These are phyloP conservation scores for Prunella fulvescens DNA, from an alignment of 2,113 vertebrate species.

Conservation along the genomic window DNA sequence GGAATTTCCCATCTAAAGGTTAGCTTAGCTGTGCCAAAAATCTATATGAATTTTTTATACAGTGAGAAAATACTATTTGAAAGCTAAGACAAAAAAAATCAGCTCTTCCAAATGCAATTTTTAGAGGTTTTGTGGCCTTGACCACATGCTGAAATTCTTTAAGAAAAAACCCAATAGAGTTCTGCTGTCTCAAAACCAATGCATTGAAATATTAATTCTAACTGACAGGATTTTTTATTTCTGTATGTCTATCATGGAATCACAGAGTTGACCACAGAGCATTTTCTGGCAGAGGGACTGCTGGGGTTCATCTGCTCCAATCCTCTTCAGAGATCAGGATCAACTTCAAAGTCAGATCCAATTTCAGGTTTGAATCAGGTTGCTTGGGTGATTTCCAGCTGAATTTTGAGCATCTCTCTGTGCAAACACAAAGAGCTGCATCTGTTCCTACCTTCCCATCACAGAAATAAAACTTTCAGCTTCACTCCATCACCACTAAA, in stretches of 20 bases:
- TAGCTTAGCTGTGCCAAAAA: background rate
- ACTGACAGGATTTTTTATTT: background rate
- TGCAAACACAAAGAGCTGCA: background rate
- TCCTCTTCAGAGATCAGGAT: background rate
- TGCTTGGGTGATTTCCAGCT: background rate
- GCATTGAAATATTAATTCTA: background rate
- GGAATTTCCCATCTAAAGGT: background rate
- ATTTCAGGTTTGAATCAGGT: background rate
- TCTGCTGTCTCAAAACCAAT: background rate
- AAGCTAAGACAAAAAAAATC: background rate
- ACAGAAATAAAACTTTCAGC: background rate
- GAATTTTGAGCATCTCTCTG: background rate
- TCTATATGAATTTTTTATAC: background rate
- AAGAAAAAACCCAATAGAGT: background rate
- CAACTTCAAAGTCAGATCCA: background rate
- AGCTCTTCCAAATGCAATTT: background rate
- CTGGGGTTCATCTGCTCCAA: background rate
- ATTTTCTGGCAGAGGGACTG: background rate
- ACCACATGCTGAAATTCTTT: rapidly evolving
- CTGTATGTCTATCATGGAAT: background rate
- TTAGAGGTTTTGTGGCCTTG: background rate
- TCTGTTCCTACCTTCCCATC: background rate
- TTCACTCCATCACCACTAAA: background rate
- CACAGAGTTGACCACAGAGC: background rate
- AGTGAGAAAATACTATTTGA: background rate